These are phyloP conservation scores for Trachelus iudaicus DNA, from an alignment of 2,888 invertebrate genomes.

Conservation along the genomic window DNA sequence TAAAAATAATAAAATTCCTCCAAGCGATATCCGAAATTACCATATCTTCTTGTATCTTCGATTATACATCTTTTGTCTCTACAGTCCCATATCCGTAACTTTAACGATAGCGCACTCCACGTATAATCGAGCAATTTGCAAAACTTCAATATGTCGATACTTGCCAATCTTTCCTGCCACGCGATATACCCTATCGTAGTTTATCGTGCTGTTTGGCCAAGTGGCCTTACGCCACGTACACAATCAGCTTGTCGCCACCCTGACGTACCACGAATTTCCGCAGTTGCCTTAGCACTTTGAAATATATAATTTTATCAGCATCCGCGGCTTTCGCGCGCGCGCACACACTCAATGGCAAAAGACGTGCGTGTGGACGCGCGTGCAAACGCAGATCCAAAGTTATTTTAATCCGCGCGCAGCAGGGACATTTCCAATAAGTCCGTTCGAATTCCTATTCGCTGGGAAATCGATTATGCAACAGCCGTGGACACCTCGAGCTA, in stretches of 20 bases:
- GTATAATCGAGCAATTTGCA: neutral
- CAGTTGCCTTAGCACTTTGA: neutral
- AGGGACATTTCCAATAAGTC: neutral
- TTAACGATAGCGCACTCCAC: neutral
- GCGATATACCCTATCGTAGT: neutral
- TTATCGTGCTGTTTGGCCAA: neutral
- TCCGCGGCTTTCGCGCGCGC: neutral
- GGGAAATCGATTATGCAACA: neutral
- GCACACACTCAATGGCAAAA: neutral
- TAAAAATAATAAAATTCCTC: too few relatives aligned
- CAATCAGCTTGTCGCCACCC: neutral
- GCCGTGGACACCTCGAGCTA: neutral
- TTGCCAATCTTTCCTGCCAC: neutral
- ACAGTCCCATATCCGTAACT: too few relatives aligned
- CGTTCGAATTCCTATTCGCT: neutral
- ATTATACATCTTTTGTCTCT: neutral
- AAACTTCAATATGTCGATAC: neutral
- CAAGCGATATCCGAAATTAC: too few relatives aligned
- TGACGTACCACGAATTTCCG: neutral
- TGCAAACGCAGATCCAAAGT: neutral
- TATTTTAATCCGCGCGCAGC: neutral
- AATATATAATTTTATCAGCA: neutral
- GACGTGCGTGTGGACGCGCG: neutral
- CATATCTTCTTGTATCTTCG: too few relatives aligned
- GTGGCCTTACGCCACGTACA: neutral